Conservation (phyloP, 2,888 invertebrate species). For the Cheilosia impressa region DNA sequence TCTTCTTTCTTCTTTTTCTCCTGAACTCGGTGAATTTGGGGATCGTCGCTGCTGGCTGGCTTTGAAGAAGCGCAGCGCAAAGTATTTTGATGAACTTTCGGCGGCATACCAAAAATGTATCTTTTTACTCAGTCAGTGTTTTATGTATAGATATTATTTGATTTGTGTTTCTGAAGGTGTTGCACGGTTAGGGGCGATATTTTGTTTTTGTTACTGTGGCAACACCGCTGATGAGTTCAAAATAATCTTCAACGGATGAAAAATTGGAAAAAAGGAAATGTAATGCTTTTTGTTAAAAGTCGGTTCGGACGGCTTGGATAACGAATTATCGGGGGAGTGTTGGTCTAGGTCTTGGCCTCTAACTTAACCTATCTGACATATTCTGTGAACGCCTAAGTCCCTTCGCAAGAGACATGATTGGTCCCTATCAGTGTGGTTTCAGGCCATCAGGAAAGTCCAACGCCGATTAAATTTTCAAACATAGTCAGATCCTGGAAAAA, state of each 20-base stretch:
- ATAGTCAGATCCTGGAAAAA: too few relatives aligned
- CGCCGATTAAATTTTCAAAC: too few relatives aligned
- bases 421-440: too few relatives aligned
- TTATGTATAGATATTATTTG: slow-evolving; percentile 28
- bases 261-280: slow-evolving; percentile 27
- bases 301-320: too few relatives aligned
- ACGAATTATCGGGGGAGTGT: too few relatives aligned
- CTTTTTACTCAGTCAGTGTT: slow-evolving; percentile 42
- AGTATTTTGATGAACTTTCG: slow-evolving; percentile 63
- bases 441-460: too few relatives aligned
- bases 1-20: slow-evolving; percentile 18
- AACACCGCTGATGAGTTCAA: not conserved
- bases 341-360: too few relatives aligned
- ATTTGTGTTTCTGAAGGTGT: slow-evolving; percentile 41
- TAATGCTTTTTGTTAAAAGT: not conserved
- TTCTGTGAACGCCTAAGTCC: too few relatives aligned
- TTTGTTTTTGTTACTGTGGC: slow-evolving; percentile 58
- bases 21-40: slow-evolving; percentile 42
- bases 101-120: slow-evolving; percentile 48
- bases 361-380: too few relatives aligned
- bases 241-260: slow-evolving; percentile 27
- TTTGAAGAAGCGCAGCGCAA: slow-evolving; percentile 14
- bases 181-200: not conserved
- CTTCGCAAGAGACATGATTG: too few relatives aligned
- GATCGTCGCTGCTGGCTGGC: slow-evolving; percentile 33